phyloP scores from a whole-genome alignment of 2,888 invertebrate genomes.

The Ennomos quercinarius region DNA sequence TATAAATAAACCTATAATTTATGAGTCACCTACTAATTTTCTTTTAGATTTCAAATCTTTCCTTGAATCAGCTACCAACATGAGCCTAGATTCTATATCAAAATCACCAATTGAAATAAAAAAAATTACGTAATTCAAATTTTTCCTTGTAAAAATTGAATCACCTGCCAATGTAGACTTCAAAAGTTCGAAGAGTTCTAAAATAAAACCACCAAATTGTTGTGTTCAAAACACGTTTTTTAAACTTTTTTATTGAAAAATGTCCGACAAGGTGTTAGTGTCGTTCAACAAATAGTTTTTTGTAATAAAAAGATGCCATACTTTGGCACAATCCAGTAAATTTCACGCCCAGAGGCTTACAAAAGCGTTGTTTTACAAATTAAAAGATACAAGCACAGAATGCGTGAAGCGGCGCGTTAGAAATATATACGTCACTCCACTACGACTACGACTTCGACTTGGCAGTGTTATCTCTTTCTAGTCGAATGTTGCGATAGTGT shows the following conservation, averaged over 20 bases:
- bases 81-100: too few relatives aligned
- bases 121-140: too few relatives aligned
- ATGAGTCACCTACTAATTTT: too few relatives aligned
- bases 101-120: too few relatives aligned
- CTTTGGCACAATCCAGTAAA: constrained; percentile 63
- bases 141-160: too few relatives aligned
- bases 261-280: constrained; percentile 77
- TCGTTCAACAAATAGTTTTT: constrained; percentile 51
- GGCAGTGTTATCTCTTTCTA: background rate
- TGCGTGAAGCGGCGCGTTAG: constrained; percentile 30
- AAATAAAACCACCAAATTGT: constrained; percentile 73
- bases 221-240: constrained; percentile 85
- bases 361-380: constrained; percentile 49
- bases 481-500: background rate
- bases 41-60: too few relatives aligned
- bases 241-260: constrained; percentile 83
- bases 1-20: too few relatives aligned
- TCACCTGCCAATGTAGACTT: too few relatives aligned
- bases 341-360: constrained; percentile 39
- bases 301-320: constrained; percentile 59
- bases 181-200: background rate
- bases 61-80: too few relatives aligned
- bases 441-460: too few relatives aligned
- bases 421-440: constrained; percentile 12
- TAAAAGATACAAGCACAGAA: constrained; percentile 40